phyloP scores from a whole-genome alignment of 1,140 invertebrate species.

The Goniozus legneri region DNA sequence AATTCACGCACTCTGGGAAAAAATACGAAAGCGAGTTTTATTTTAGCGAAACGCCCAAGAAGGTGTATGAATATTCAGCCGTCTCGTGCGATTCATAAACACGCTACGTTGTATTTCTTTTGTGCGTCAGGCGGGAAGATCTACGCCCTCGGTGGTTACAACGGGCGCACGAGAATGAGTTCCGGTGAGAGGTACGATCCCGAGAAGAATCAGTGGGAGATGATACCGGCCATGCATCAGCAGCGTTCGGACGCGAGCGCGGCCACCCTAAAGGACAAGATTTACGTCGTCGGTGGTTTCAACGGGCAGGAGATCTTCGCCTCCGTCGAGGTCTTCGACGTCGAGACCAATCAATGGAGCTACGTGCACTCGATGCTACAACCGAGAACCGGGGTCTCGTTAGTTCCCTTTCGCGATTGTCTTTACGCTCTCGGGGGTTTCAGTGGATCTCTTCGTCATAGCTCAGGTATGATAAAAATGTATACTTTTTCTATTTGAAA shows the following conservation, averaged over 20 bases:
- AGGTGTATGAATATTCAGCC: too few species aligned
- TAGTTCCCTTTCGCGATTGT: slow-evolving; percentile 66
- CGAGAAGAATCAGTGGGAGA: slow-evolving; percentile 74
- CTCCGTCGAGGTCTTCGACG: slow-evolving; percentile 64
- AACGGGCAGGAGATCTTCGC: slow-evolving; percentile 67
- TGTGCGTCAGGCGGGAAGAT: slow-evolving; percentile 72
- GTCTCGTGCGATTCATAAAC: too few species aligned
- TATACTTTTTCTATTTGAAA: neutral
- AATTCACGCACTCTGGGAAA: too few species aligned
- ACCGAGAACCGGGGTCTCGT: slow-evolving; percentile 72
- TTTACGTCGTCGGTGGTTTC: slow-evolving; percentile 74
- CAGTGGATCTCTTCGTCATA: slow-evolving; percentile 64
- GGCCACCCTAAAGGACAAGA: slow-evolving; percentile 46
- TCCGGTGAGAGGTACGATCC: slow-evolving; percentile 72
- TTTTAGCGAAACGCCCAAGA: too few species aligned
- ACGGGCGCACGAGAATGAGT: slow-evolving; percentile 74
- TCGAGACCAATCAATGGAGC: slow-evolving; percentile 67
- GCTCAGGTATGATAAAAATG: slow-evolving; percentile 23
- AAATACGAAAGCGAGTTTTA: too few species aligned
- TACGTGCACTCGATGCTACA: slow-evolving; percentile 73
- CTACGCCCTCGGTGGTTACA: slow-evolving; percentile 85
- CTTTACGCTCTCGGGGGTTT: slow-evolving; percentile 74
- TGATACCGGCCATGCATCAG: slow-evolving; percentile 76
- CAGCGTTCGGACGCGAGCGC: slow-evolving; percentile 75
- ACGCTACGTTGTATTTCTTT: too few species aligned